phyloP scores from a whole-genome alignment of 92 coral and sea anemone genomes.

The Desmophyllum pertusum region DNA sequence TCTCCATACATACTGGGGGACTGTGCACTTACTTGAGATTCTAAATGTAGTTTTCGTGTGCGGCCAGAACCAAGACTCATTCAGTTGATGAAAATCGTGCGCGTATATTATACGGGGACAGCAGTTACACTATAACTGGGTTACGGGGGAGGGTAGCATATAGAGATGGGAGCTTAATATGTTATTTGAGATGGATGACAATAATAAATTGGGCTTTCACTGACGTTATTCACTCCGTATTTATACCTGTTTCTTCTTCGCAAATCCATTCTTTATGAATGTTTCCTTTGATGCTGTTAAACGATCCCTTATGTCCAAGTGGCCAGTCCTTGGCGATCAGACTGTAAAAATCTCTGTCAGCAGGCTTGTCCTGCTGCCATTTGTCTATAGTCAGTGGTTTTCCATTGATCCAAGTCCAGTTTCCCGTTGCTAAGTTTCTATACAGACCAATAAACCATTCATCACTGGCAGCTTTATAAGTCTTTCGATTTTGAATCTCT shows the following conservation, averaged over 20 bases:
- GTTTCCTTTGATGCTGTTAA: neutral
- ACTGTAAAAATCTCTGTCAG: neutral
- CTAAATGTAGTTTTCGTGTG: too few relatives aligned
- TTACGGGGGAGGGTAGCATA: too few relatives aligned
- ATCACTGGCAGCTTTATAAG: neutral
- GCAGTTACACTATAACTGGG: too few relatives aligned
- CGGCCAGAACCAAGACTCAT: too few relatives aligned
- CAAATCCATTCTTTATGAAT: slow-evolving; percentile 18
- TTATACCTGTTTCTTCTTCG: slow-evolving; percentile 31
- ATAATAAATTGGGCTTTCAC: too few relatives aligned
- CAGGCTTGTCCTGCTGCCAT: neutral
- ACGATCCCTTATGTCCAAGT: neutral
- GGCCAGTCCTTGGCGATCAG: slow-evolving; percentile 3
- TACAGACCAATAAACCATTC: slow-evolving; percentile 53
- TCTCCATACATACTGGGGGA: too few relatives aligned
- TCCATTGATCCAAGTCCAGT: slow-evolving; percentile 45
- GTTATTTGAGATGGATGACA: too few relatives aligned
- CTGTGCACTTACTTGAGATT: too few relatives aligned
- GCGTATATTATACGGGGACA: too few relatives aligned
- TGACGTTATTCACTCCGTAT: neutral
- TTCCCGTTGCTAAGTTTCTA: neutral
- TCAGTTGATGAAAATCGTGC: too few relatives aligned
- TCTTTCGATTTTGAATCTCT: slow-evolving; percentile 2
- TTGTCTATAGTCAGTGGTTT: slow-evolving; percentile 9
- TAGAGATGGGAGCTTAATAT: too few relatives aligned